phyloP scores from a whole-genome alignment of 2,888 invertebrate genomes.

The Calliphora vomitoria region DNA sequence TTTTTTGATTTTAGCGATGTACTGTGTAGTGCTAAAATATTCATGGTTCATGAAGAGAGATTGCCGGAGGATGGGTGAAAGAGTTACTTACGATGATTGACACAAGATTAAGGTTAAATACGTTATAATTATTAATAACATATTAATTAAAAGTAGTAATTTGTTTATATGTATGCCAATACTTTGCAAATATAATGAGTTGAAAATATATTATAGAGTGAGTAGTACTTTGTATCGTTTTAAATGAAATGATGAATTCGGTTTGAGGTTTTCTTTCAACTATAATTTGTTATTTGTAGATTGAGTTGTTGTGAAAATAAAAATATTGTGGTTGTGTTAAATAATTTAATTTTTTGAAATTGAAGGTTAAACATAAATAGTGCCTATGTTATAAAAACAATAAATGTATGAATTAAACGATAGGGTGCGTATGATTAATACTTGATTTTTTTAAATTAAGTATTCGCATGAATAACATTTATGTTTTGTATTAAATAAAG shows the following conservation, averaged over 20 bases:
- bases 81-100: constrained; percentile 61
- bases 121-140: constrained; percentile 67
- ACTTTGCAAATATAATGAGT: background rate
- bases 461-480: too few relatives aligned
- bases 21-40: constrained; percentile 23
- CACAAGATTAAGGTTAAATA: constrained; percentile 67
- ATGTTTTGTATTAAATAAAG: too few relatives aligned
- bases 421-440: too few relatives aligned
- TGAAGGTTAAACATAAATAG: too few relatives aligned
- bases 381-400: too few relatives aligned
- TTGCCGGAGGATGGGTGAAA: constrained; percentile 14
- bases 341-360: too few relatives aligned
- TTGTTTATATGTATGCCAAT: background rate
- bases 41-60: background rate
- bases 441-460: too few relatives aligned
- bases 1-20: constrained; percentile 1
- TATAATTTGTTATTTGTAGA: too few relatives aligned
- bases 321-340: too few relatives aligned
- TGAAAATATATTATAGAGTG: background rate
- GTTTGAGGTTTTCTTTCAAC: background rate
- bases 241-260: background rate
- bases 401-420: too few relatives aligned
- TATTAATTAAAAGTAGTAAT: constrained; percentile 57
- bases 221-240: background rate
- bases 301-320: too few relatives aligned